phyloP scores from a whole-genome alignment of 2,797 vertebrate species.

The Neopelma chrysocephalum region DNA sequence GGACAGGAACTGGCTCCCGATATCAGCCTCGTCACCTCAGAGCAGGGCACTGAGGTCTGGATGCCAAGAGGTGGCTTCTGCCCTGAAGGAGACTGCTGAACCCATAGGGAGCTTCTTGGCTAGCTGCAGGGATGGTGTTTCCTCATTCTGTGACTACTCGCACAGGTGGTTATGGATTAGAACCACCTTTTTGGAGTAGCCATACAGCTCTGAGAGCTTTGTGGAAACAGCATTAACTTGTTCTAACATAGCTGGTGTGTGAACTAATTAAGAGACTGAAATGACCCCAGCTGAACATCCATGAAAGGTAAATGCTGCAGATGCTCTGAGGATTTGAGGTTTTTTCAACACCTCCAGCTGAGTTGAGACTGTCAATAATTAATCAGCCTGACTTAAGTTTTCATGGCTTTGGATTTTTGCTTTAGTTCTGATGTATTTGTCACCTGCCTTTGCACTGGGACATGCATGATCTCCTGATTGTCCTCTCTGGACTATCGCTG shows the following conservation, averaged over 20 bases:
- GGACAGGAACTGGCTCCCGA: not conserved
- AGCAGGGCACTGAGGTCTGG: not conserved
- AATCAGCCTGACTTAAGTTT: constrained; percentile 7
- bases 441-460: not conserved
- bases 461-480: not conserved
- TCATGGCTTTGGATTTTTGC: not conserved
- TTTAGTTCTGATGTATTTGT: not conserved
- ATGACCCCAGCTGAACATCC: not conserved
- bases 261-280: constrained; percentile 19
- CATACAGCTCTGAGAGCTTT: not conserved
- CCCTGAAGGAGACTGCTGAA: not conserved
- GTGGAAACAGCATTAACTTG: not conserved
- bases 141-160: not conserved
- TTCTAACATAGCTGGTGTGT: not conserved
- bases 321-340: not conserved
- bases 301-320: not conserved
- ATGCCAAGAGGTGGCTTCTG: not conserved
- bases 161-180: not conserved
- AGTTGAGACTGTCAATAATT: constrained; percentile 11
- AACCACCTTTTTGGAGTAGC: not conserved
- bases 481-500: not conserved
- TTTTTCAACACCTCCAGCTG: not conserved
- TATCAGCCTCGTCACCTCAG: not conserved
- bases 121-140: not conserved
- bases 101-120: not conserved